Conservation (phyloP, 2,888 invertebrate genomes). For the Perithous albicinctus region DNA sequence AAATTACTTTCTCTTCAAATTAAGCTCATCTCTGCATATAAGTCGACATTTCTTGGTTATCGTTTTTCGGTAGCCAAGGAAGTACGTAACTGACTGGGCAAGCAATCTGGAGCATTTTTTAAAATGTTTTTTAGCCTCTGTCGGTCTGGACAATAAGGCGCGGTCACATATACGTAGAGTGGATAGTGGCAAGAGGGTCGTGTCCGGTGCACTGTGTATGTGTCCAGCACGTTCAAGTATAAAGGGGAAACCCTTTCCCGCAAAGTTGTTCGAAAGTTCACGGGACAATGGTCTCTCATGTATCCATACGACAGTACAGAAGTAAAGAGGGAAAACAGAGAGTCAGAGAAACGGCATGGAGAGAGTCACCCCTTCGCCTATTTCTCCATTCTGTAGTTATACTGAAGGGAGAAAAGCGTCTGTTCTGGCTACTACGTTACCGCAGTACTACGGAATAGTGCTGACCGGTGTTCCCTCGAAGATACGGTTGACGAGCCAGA, state of each 20-base stretch:
- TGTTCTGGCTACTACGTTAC: constrained; percentile 66
- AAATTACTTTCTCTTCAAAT: no score
- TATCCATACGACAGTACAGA: constrained; percentile 76
- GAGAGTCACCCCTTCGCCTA: constrained; percentile 72
- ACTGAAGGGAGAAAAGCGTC: constrained; percentile 74
- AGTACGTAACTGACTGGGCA: neutral
- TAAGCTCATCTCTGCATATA: no score
- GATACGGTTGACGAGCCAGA: constrained; percentile 82
- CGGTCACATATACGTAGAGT: neutral
- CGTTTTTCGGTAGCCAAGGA: neutral
- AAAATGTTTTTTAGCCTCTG: constrained; percentile 29
- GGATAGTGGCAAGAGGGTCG: constrained; percentile 39
- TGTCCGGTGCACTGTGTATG: constrained; percentile 47
- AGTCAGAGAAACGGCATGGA: constrained; percentile 66
- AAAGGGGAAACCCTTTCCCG: constrained; percentile 75
- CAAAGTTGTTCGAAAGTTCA: constrained; percentile 83
- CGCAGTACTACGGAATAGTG: constrained; percentile 74
- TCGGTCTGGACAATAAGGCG: constrained; percentile 50
- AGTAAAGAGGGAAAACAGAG: constrained; percentile 71
- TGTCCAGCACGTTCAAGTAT: constrained; percentile 24
- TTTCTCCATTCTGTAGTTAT: constrained; percentile 77
- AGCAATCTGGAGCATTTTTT: constrained; percentile 43
- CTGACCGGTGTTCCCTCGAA: constrained; percentile 82
- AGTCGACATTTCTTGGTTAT: neutral
- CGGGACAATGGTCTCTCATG: constrained; percentile 81